Evolutionary conservation across 2,113 vertebrate genomes (phyloP).

Genomic region (Phycodurus eques): DNA sequence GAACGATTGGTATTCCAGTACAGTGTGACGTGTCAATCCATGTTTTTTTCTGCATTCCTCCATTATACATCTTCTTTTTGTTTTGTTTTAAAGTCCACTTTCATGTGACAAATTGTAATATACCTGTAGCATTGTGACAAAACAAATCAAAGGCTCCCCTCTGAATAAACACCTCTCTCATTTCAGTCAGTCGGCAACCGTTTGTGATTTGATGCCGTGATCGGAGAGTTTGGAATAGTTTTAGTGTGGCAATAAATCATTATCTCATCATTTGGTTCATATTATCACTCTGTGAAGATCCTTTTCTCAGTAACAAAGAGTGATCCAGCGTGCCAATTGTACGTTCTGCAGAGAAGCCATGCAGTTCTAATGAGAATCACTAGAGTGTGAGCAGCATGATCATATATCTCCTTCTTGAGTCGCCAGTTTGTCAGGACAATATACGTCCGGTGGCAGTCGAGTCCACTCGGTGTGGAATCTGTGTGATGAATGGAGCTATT

Average conservation of each 20-base stretch:
- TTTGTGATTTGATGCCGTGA: background rate
- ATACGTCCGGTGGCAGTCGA: background rate
- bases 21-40: background rate
- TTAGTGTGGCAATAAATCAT: background rate
- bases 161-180: background rate
- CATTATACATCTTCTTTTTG: background rate
- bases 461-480: background rate
- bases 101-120: background rate
- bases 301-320: background rate
- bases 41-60: background rate
- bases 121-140: background rate
- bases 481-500: background rate
- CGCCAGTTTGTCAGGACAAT: slow-evolving; percentile 7
- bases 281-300: background rate
- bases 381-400: background rate
- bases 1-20: background rate
- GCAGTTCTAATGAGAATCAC: background rate
- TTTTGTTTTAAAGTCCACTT: background rate
- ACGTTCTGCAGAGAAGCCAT: background rate
- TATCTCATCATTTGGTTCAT: background rate
- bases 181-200: background rate
- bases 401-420: slow-evolving; percentile 2
- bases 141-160: background rate
- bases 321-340: background rate
- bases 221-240: background rate